Base-by-base conservation (phyloP, 2,888 invertebrate genomes). In the Sesia bembeciformis region DNA sequence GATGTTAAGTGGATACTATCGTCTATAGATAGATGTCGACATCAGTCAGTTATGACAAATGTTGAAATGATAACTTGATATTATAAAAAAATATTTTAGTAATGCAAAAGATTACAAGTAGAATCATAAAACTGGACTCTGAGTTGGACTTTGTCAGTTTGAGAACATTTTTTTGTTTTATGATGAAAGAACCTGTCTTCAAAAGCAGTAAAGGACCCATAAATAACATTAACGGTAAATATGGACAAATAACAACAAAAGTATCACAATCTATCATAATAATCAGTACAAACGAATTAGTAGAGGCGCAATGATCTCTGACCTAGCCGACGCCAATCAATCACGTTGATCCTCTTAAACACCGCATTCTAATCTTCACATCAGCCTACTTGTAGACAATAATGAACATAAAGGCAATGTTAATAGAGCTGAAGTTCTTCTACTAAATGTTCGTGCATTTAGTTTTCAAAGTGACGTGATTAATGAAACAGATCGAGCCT, bases 291-390 rank as follows among this genome's bases (percentile, higher is more conserved):
- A 74, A 76, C 70, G 77, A 76, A 81, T 84, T 80, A 81, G 77
- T 74, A 64, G 62, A 68, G 68, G 67, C 72, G 67, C 68, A 69
- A 62, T 80, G 84, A 84, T 84, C 84, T 76, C 76, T 74, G 79
- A 81, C 78, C 81, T 69, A 64, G 67, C 67, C 73, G 70, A 64
- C 72, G 75, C 76, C 83, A 74, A 85, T 86, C 87, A 79, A 87
- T 86, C 87, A 85, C 74, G 67, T 63, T 74, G 78, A 84, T 80
- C 81, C 79, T 59, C 60, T 77, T 80, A 78, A 83, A 80, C 72
- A 76, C 75, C 68, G 65, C 69, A 70, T 73, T 73, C 70, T 70
- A 67, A 72, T 69, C 69, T 65, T 60, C 39, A 39, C 46, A 54
- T 53, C 50, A 8, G 5, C 7, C 57, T 57, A 53, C 46, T 52